Evolutionary conservation across 2,888 invertebrate species (phyloP).

Genomic region (Drosophila parthenogenetica): DNA sequence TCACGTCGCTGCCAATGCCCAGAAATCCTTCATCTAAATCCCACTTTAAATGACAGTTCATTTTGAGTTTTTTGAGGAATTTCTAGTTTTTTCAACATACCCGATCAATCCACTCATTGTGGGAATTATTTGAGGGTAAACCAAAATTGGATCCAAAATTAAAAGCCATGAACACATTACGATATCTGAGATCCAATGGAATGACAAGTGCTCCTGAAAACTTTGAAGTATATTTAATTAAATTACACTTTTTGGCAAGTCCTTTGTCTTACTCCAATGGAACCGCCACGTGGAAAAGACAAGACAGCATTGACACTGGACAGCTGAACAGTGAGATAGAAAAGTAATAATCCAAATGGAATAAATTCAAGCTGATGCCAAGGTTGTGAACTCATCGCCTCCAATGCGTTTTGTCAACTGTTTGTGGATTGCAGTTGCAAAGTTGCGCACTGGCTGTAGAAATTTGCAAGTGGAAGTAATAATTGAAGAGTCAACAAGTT

Average conservation of each 20-base stretch:
- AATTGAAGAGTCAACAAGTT: slow-evolving; percentile 7
- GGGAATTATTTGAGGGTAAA: slow-evolving; percentile 87
- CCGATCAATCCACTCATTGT: slow-evolving; percentile 86
- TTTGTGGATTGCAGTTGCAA: slow-evolving; percentile 22
- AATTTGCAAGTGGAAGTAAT: slow-evolving; percentile 11
- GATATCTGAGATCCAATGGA: slow-evolving; percentile 89
- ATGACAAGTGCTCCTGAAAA: slow-evolving; percentile 89
- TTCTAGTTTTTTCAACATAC: slow-evolving; percentile 83
- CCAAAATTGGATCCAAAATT: slow-evolving; percentile 90
- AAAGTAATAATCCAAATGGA: slow-evolving; percentile 22
- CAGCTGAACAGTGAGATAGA: slow-evolving; percentile 17
- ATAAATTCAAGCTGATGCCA: slow-evolving; percentile 2
- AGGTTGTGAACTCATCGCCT: slow-evolving; percentile 53
- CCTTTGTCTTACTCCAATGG: slow-evolving; percentile 71
- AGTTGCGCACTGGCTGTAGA: slow-evolving; percentile 1
- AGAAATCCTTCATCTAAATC: slow-evolving; percentile 74
- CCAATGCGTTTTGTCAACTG: slow-evolving; percentile 55
- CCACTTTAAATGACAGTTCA: slow-evolving; percentile 67
- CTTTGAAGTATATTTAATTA: slow-evolving; percentile 84
- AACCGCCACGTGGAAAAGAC: slow-evolving; percentile 75
- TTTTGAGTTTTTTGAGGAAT: neutral
- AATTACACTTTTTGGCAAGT: neutral
- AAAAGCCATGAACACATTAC: slow-evolving; percentile 90
- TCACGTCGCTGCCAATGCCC: slow-evolving; percentile 79
- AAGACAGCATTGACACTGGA: slow-evolving; percentile 41